Evolutionary conservation across 1,140 invertebrate genomes (phyloP), one percentile per base, ranked within the genome.

Genomic region (Zaprionus nigranus): DNA sequence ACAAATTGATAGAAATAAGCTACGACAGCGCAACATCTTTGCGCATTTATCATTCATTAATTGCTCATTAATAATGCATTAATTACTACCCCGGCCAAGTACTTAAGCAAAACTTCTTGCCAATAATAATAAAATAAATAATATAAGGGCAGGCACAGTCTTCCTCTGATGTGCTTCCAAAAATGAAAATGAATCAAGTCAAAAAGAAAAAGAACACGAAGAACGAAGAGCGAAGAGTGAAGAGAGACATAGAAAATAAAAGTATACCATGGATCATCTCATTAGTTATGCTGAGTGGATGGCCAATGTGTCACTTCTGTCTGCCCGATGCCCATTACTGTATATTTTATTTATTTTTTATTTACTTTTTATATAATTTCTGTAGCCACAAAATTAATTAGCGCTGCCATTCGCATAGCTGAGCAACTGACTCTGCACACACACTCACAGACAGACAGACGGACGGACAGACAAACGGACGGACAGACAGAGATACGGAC

Each of bases 311-410:
- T 75, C 72, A 75, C 53, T 62, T 75, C 66, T 75, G 66, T 75
- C 66, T 75, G 72, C 57, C 28, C 38, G 38, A 17, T 68, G 71
- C 71, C 71, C 66, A 75, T 75, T 75, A 69, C 17, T 70, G 58
- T 70, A 57, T 75, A 69, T 76, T 75, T 76, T 76, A 79, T 76
- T 65, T 65, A 72, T 76, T 79, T 79, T 79, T 77, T 79, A 77
- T 77, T 76, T 66, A 67, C 67, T 72, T 79, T 75, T 79, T 73
- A 77, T 75, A 71, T 71, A 75, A 75, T 75, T 75, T 75, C 53
- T 70, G 62, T 76, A 62, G 74, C 78, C 78, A 62, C 67, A 76
- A 76, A 76, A 79, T 79, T 79, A 79, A 79, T 79, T 79, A 79
- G 78, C 73, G 62, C 74, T 65, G 64, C 74, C 67, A 72, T 73